phyloP scores from a whole-genome alignment of 2,113 vertebrate genomes.

The Pteropus alecto region DNA sequence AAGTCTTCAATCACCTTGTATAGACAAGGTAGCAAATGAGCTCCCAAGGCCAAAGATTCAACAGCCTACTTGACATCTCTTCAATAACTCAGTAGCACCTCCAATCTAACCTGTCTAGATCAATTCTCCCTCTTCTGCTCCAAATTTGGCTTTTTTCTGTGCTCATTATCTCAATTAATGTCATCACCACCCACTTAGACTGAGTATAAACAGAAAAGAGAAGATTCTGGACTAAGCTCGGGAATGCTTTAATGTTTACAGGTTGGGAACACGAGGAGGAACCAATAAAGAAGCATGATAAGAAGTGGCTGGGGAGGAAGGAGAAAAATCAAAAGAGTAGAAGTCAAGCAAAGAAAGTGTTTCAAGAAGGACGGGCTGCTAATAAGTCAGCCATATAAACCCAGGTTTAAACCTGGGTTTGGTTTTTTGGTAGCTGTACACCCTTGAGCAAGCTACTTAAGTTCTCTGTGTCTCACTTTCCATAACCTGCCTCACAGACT shows the following conservation, averaged over 20 bases:
- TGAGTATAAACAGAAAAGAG: neutral
- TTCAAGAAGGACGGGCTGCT: neutral
- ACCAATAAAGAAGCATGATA: neutral
- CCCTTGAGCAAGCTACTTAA: neutral
- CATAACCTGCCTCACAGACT: neutral
- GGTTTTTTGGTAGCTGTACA: neutral
- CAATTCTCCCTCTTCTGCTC: neutral
- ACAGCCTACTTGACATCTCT: neutral
- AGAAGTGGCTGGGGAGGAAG: neutral
- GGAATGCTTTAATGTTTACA: neutral
- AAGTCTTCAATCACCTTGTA: neutral
- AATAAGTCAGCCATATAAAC: neutral
- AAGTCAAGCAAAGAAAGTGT: neutral
- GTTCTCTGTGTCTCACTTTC: neutral
- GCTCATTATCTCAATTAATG: neutral
- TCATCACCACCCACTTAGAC: neutral
- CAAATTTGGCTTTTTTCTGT: neutral
- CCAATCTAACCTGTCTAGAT: neutral
- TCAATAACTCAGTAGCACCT: neutral
- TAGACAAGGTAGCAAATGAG: neutral
- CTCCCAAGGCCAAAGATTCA: neutral
- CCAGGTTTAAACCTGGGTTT: neutral
- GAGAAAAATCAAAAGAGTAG: neutral
- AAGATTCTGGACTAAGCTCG: neutral
- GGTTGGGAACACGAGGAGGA: neutral